phyloP scores from a whole-genome alignment of 2,113 vertebrate genomes.

The Apaloderma vittatum region DNA sequence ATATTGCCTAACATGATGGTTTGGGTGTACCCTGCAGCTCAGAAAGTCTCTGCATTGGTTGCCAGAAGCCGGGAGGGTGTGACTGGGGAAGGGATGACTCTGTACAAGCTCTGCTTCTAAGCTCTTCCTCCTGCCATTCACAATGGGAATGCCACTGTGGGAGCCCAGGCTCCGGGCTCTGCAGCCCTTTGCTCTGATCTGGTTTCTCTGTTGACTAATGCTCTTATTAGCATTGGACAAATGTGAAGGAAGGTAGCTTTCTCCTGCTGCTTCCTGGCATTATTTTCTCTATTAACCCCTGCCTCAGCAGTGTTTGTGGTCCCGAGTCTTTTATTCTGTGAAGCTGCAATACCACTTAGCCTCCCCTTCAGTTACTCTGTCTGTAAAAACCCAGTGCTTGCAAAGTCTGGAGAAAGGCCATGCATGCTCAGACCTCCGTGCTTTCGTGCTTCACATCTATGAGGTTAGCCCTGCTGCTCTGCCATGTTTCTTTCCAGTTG shows the following conservation, averaged over 20 bases:
- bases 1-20: constrained; percentile 52
- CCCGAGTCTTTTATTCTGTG: not conserved
- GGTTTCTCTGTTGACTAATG: not conserved
- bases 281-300: not conserved
- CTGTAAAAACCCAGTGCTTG: not conserved
- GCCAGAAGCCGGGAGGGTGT: constrained; percentile 26
- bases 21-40: constrained; percentile 45
- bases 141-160: not conserved
- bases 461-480: not conserved
- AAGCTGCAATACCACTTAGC: not conserved
- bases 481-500: not conserved
- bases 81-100: not conserved
- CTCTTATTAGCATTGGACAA: not conserved
- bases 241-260: not conserved
- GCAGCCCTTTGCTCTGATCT: not conserved
- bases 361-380: not conserved
- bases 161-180: not conserved
- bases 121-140: constrained; percentile 30
- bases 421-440: not conserved
- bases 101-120: not conserved
- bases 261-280: not conserved
- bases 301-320: not conserved
- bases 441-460: accelerated
- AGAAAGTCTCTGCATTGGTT: constrained; percentile 50
- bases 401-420: not conserved